phyloP scores from a whole-genome alignment of 1,140 invertebrate genomes.

The Psilanteris sp. region DNA sequence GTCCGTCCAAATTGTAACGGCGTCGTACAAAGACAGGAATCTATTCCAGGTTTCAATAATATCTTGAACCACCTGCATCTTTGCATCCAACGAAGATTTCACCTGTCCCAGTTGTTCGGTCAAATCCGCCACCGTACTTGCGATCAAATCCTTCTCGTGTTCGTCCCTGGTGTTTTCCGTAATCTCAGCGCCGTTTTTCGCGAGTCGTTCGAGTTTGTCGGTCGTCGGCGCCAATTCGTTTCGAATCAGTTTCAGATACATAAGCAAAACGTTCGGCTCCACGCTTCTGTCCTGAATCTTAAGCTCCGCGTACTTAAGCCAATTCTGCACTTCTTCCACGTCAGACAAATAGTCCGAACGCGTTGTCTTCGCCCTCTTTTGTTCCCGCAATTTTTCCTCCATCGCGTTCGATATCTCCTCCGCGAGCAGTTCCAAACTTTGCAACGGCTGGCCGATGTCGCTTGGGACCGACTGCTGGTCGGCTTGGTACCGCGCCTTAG shows the following conservation, averaged over 20 bases:
- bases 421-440: constrained; percentile 87
- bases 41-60: constrained; percentile 92
- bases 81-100: constrained; percentile 88
- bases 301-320: constrained; percentile 90
- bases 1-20: constrained; percentile 90
- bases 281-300: constrained; percentile 89
- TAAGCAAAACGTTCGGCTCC: constrained; percentile 88
- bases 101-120: constrained; percentile 89
- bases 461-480: constrained; percentile 85
- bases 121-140: constrained; percentile 86
- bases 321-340: constrained; percentile 89
- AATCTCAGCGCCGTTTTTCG: constrained; percentile 88
- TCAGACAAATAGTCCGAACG: constrained; percentile 89
- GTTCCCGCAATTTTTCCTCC: constrained; percentile 92
- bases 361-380: constrained; percentile 90
- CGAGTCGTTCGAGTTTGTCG: constrained; percentile 89
- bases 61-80: constrained; percentile 90
- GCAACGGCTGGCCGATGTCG: constrained; percentile 88
- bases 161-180: constrained; percentile 88
- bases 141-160: constrained; percentile 87
- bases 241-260: constrained; percentile 87
- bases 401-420: constrained; percentile 88
- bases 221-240: constrained; percentile 85
- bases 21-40: constrained; percentile 90
- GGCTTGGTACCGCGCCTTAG: constrained; percentile 85